phyloP scores from a whole-genome alignment of 2,888 invertebrate species.

The Lasioglossum zephyrum region DNA sequence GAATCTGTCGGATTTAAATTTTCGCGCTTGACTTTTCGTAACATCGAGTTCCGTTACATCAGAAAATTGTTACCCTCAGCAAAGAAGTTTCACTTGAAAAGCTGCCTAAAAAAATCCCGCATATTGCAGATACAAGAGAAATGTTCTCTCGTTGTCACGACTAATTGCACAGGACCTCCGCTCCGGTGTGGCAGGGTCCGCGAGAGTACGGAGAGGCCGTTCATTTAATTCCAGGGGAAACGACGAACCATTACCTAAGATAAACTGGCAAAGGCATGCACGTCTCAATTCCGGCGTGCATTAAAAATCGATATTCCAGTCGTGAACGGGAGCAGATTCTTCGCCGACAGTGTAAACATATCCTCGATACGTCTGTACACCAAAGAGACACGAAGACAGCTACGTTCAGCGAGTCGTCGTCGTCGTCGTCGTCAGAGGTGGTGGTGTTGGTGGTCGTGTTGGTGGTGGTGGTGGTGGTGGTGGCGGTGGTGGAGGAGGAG shows the following conservation, averaged over 20 bases:
- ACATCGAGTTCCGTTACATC: too few relatives aligned
- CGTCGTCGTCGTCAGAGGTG: background rate
- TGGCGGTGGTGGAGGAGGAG: background rate
- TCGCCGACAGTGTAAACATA: constrained; percentile 64
- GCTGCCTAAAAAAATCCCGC: background rate
- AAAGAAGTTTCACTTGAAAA: too few relatives aligned
- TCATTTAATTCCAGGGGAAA: background rate
- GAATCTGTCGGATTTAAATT: too few relatives aligned
- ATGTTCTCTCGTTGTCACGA: background rate
- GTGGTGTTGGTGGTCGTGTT: background rate
- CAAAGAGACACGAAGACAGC: constrained; percentile 52
- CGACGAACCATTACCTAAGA: constrained; percentile 34
- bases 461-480: background rate
- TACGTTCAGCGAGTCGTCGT: constrained; percentile 21
- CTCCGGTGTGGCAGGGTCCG: background rate
- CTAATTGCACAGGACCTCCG: background rate
- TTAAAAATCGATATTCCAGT: constrained; percentile 66
- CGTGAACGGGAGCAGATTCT: constrained; percentile 57
- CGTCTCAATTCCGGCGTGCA: constrained; percentile 63
- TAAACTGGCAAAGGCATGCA: constrained; percentile 43
- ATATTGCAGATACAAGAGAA: background rate
- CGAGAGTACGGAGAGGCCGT: background rate
- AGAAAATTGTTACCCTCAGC: too few relatives aligned
- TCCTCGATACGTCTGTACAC: constrained; percentile 59
- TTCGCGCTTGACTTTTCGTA: too few relatives aligned